Evolutionary conservation across 2,888 invertebrate genomes (phyloP).

Genomic region (Cactoblastis cactorum): DNA sequence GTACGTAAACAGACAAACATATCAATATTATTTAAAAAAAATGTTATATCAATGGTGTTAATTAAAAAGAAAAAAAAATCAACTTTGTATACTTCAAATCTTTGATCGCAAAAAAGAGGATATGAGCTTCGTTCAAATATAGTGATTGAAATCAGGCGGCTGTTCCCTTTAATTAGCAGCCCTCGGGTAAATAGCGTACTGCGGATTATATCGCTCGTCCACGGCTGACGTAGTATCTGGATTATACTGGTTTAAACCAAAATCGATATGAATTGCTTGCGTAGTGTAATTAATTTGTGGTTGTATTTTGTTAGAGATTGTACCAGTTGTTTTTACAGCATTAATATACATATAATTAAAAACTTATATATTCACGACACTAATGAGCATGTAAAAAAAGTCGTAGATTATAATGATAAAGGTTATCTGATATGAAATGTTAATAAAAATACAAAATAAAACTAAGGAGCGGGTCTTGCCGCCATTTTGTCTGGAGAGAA

Average conservation of each 20-base stretch:
- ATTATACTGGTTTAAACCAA: conserved; percentile 7
- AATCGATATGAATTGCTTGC: conserved; percentile 6
- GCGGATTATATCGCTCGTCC: conserved; percentile 27
- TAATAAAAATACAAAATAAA: too few species aligned
- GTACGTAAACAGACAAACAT: too few species aligned
- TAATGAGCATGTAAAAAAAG: too few species aligned
- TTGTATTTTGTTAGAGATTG: not conserved
- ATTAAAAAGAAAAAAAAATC: not conserved
- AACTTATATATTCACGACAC: too few species aligned
- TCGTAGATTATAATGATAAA: too few species aligned
- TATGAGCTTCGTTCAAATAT: conserved; percentile 18
- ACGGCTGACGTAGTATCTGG: conserved; percentile 11
- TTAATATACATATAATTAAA: too few species aligned
- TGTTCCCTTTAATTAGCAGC: conserved; percentile 50
- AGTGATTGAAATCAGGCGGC: conserved; percentile 34
- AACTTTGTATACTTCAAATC: not conserved
- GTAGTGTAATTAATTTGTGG: not conserved
- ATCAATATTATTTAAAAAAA: too few species aligned
- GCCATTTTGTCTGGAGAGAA: conserved; percentile 36
- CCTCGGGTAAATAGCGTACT: conserved; percentile 31
- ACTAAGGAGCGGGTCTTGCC: conserved; percentile 18
- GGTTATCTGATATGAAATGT: too few species aligned
- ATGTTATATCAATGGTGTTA: too few species aligned
- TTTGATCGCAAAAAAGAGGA: not conserved
- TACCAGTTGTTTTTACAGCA: too few species aligned